phyloP scores from a whole-genome alignment of 2,113 vertebrate species.

The Myrmophylax atrothorax region DNA sequence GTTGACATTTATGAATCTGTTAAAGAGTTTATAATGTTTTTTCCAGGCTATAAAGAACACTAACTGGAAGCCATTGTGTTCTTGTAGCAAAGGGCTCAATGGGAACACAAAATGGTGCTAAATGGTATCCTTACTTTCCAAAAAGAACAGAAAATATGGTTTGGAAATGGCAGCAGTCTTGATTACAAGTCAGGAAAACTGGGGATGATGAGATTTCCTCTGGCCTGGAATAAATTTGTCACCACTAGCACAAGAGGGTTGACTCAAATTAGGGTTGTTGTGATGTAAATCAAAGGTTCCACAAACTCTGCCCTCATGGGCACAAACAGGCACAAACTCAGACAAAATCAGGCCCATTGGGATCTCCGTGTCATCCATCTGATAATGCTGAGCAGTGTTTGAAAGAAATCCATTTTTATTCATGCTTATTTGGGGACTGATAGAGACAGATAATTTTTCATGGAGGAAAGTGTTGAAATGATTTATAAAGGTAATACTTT shows the following conservation, averaged over 20 bases:
- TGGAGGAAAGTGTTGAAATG: neutral
- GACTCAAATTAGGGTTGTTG: fast-evolving
- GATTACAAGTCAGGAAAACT: neutral
- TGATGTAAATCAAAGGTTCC: neutral
- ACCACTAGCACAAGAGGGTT: fast-evolving
- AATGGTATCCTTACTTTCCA: neutral
- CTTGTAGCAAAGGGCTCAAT: neutral
- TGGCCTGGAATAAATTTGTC: neutral
- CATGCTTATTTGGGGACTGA: neutral
- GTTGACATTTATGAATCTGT: neutral
- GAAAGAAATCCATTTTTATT: neutral
- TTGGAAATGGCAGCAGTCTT: neutral
- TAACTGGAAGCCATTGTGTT: neutral
- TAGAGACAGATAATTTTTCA: neutral
- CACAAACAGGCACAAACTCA: neutral
- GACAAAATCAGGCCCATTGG: neutral
- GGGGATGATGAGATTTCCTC: neutral
- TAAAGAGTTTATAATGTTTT: neutral
- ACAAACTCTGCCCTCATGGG: neutral
- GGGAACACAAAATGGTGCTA: neutral
- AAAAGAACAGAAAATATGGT: neutral
- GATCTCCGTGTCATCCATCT: neutral
- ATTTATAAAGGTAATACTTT: neutral
- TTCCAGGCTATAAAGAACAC: neutral
- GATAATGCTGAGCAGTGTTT: neutral